These are phyloP conservation scores for Chloropsis hardwickii DNA, from an alignment of 2,113 vertebrate species.

Conservation along the genomic window DNA sequence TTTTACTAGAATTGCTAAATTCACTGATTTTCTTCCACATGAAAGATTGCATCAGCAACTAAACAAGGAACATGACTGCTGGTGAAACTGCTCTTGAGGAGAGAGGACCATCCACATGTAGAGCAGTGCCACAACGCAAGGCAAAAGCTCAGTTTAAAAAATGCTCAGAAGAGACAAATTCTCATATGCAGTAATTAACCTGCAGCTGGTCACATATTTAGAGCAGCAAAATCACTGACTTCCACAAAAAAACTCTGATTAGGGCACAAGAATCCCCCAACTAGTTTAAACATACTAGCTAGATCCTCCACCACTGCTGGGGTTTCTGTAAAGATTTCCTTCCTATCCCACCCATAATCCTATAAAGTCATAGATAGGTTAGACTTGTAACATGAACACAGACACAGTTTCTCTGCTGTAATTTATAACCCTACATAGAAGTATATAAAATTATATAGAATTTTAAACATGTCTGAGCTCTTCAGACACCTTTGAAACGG, in stretches of 20 bases:
- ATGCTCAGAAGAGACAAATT: background rate
- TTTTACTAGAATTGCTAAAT: slow-evolving; percentile 19
- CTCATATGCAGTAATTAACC: background rate
- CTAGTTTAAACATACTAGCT: background rate
- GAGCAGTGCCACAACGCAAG: too few relatives aligned
- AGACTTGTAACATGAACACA: background rate
- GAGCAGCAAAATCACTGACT: background rate
- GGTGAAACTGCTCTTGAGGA: background rate
- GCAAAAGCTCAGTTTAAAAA: background rate
- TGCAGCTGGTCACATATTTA: background rate
- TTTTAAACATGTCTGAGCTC: background rate
- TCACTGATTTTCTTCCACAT: background rate
- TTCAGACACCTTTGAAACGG: background rate
- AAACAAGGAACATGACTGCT: background rate
- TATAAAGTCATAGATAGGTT: background rate
- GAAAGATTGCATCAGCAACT: background rate
- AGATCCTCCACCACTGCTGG: background rate
- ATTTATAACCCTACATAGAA: background rate
- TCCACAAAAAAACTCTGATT: background rate
- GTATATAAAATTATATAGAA: background rate
- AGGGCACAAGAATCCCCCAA: background rate
- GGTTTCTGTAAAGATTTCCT: background rate
- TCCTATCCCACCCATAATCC: background rate
- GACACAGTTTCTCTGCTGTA: background rate
- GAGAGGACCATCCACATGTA: background rate